These are phyloP conservation scores for Onychorhynchus coronatus DNA, from an alignment of 2,113 vertebrate genomes.

Conservation along the genomic window DNA sequence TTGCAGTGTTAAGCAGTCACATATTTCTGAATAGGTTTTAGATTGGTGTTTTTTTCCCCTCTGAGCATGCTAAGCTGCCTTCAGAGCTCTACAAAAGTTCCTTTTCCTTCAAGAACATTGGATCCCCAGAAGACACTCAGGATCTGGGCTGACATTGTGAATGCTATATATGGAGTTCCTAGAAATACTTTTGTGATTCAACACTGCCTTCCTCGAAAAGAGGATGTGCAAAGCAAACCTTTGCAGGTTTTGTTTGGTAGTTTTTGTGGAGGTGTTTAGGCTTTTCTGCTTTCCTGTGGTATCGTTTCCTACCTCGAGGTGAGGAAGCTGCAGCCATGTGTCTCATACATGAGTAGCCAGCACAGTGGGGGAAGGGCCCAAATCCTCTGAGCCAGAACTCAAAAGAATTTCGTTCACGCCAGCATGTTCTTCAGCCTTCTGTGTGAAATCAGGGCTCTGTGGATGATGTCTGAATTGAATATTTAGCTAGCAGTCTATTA, in stretches of 20 bases:
- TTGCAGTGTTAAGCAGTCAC: background rate
- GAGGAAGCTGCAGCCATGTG: background rate
- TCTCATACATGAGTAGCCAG: background rate
- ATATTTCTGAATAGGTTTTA: background rate
- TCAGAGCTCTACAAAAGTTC: background rate
- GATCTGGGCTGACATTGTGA: background rate
- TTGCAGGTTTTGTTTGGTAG: background rate
- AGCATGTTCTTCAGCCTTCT: background rate
- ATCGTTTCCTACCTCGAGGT: background rate
- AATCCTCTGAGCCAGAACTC: background rate
- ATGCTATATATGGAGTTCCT: background rate
- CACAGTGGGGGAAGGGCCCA: background rate
- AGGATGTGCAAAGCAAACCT: background rate
- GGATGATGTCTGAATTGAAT: background rate
- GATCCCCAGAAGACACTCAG: background rate
- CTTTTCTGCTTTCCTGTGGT: background rate
- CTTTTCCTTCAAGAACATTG: background rate
- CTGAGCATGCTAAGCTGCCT: background rate
- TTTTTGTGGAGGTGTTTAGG: background rate
- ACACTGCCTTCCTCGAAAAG: background rate
- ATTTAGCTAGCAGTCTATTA: background rate
- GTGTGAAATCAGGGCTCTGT: background rate
- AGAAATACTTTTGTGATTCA: background rate
- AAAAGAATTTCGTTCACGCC: background rate
- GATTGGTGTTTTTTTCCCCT: background rate